Evolutionary conservation across 2,888 invertebrate species (phyloP), one percentile per base, ranked within the genome.

Genomic region (Diarsia mendica): DNA sequence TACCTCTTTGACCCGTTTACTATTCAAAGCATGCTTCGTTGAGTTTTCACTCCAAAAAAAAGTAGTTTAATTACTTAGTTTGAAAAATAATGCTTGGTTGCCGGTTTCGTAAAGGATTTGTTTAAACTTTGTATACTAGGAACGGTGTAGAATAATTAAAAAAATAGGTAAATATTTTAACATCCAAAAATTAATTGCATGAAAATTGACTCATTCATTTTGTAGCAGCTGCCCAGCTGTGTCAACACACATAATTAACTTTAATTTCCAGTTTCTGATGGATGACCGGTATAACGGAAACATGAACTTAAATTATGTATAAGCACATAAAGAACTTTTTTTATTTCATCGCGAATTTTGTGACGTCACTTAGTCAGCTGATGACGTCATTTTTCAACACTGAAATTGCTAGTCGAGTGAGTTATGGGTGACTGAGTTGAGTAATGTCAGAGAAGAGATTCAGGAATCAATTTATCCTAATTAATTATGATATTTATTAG

Each of bases 401-500:
- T 61, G 67, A 74, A 84, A 84, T 84, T 84, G 60, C 61, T 65
- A 70, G 67, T 70, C 20, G 63, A 55, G 60, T 80, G 67, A 84
- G 65, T 73, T 70, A 84, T 80, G 63, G 44, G 33, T 15, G 49
- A 70, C 64, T 28, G 49, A 33, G 49, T 67, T 71, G 71, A 83
- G 48, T 78, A 67, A 53, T 65, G 33, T 53, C 20, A 67, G 61
- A 23, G 23, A 39, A 60, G 6, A 20, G 20, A 13, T 28, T 51
- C 18, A 9, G 15, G 61, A 39, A 10, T 20, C 0, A 8, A 44
- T 44, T 63, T 44, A 28, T 28, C 28, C 28, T 28, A 28, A 28
- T 28, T 28, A 28, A 28, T 2, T 28, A 28, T 28, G 28, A 28
- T 28, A 28, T 28, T 28, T 28, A 28, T 28, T 28, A 28, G 28